Evolutionary conservation across 2,888 invertebrate species (phyloP), one percentile per base, ranked within the genome.

Genomic region (Phania funesta): DNA sequence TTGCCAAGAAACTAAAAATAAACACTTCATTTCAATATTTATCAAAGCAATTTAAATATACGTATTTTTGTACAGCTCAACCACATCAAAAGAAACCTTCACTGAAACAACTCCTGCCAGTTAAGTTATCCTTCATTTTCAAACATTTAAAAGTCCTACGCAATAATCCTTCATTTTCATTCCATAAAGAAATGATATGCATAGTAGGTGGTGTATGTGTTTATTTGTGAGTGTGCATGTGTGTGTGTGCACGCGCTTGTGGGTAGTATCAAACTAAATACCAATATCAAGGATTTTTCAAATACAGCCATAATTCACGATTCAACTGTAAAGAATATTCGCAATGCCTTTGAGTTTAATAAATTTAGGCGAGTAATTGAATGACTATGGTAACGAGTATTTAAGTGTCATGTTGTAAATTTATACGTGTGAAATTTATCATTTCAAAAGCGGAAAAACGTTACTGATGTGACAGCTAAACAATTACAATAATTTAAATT

Each of bases 241-340:
- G 20, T 62, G 24, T 44, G 16, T 44, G 18, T 35, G 13, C 35
- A 13, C 16, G n/a, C 11, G 52, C 22, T 11, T 16, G 48, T 58
- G 22, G 58, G 26, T 46, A 50, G 38, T 20, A 13, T 41, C n/a
- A 64, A 78, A 71, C 48, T 50, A 50, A 78, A 71, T 65, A 32
- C 58, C 78, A 79, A 79, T 73, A 79, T 73, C 78, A 79, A 79
- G 71, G 78, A 67, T 79, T 52, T 29, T 60, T 56, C 11, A 68
- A 54, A 58, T 38, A 18, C 64, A 74, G 18, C 13, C 32, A 73
- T 20, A 71, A 41, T 18, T 18, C 48, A 22, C 24, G 46, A 44
- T 16, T 62, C 44, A 44, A 73, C 71, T 13, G 11, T 50, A 65
- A 9, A 58, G 13, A 67, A 50, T 16, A 58, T 56, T 65, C 56